Conservation (phyloP, 1,140 invertebrate genomes). For the Sweltsa coloradensis region DNA sequence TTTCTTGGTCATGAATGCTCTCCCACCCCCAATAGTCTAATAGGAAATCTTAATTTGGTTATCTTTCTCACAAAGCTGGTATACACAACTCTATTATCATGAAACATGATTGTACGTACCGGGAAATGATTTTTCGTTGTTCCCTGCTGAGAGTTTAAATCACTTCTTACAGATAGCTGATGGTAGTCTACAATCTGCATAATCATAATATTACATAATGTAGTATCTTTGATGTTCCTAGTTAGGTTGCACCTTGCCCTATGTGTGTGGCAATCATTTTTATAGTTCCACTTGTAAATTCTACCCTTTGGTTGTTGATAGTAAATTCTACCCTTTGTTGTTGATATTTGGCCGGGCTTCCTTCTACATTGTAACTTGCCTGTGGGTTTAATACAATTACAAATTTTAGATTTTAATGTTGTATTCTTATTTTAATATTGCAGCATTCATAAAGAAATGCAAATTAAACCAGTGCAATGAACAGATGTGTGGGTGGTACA, state of each 20-base stretch:
- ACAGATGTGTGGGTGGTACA: slow-evolving; percentile 7
- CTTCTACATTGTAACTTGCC: not conserved
- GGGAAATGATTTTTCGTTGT: no score
- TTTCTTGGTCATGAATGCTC: no score
- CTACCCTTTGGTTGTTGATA: not conserved
- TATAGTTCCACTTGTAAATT: not conserved
- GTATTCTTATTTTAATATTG: slow-evolving; percentile 15
- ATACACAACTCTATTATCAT: no score
- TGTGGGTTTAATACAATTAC: not conserved
- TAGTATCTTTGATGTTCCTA: not conserved
- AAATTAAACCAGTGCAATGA: slow-evolving; percentile 10
- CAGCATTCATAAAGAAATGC: slow-evolving; percentile 13
- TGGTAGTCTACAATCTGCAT: no score
- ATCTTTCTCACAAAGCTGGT: no score
- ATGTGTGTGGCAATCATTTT: not conserved
- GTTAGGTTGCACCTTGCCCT: not conserved
- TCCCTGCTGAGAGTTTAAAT: no score
- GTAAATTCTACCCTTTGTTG: not conserved
- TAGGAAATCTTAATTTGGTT: no score
- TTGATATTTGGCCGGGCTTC: not conserved
- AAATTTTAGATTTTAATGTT: slow-evolving; percentile 3
- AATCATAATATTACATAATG: no score
- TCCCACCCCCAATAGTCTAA: no score
- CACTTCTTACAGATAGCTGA: no score
- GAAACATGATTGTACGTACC: no score